phyloP scores from a whole-genome alignment of 1,140 invertebrate genomes.

The Microplitis mediator region DNA sequence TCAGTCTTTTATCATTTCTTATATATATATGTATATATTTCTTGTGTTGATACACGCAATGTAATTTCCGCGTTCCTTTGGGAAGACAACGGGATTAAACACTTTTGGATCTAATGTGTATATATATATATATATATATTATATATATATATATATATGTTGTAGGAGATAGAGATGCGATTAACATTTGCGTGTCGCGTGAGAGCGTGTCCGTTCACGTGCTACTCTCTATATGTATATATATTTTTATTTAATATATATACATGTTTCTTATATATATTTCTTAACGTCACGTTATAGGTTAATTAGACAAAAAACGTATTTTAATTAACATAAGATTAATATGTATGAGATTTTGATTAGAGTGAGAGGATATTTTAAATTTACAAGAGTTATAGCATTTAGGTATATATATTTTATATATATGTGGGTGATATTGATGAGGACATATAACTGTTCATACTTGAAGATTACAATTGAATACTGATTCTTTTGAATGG shows the following conservation, averaged over 20 bases:
- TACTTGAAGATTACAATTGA: no score
- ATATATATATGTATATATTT: background rate
- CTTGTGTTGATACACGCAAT: slow-evolving; percentile 24
- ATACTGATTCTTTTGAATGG: no score
- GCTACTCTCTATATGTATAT: slow-evolving; percentile 11
- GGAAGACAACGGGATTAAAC: slow-evolving; percentile 9
- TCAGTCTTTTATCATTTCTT: no score
- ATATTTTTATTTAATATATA: background rate
- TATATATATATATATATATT: slow-evolving; percentile 1
- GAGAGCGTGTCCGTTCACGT: slow-evolving; percentile 20
- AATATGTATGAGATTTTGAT: no score
- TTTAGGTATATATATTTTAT: no score
- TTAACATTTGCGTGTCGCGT: slow-evolving; percentile 27
- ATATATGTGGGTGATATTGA: no score
- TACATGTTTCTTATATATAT: no score
- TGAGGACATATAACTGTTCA: no score
- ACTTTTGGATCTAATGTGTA: background rate
- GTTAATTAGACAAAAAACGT: slow-evolving; percentile 7
- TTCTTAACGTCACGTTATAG: slow-evolving; percentile 4
- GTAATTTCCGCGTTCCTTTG: slow-evolving; percentile 28
- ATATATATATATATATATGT: slow-evolving; percentile 2
- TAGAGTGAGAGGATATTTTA: no score
- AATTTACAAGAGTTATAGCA: no score
- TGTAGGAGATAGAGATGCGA: slow-evolving; percentile 20
- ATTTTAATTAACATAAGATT: slow-evolving; percentile 3